Evolutionary conservation across 2,113 vertebrate genomes (phyloP), one percentile per base, ranked within the genome.

Genomic region (Amblyornis subalaris): DNA sequence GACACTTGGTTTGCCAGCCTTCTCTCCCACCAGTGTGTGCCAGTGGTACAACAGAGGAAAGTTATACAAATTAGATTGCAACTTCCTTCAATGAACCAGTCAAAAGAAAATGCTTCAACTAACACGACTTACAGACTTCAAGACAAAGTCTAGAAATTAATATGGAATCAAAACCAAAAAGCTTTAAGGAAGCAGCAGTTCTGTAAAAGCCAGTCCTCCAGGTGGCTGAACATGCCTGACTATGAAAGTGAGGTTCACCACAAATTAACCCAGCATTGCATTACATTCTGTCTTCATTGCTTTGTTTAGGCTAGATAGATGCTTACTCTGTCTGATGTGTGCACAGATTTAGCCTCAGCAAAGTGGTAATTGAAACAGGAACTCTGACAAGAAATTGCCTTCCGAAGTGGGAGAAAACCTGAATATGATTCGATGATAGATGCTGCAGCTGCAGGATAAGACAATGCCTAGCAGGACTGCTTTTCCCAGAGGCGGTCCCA

Each of bases 11-110:
- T 84, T 86, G 24, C 28, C 54, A 90, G 38, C 25, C 31, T 86
- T 77, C 10, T 9, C 15, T 28, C 6, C 9, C 2, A 16, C 1
- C 36, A 7, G n/a, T 3, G 2, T 58, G 23, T 55, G n/a, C 9
- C 54, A 65, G 28, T 26, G 23, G 26, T n/a, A 85, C 29, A 71
- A 73, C 80, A 65, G 24, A 3, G 5, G 13, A 51, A 67, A 82
- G 28, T 53, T 29, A 53, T 2, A 80, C 1, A 7, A 79, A 76
- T 73, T 21, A 65, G 6, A 71, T 23, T 70, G n/a, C 12, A 79
- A 38, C 25, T 88, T 93, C 36, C 26, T 72, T 38, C 1, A 2
- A 22, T 5, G 16, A 72, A 24, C 48, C 3, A 61, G 13, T 8
- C 10, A 44, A 67, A 88, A 82, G 17, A 40, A 74, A 79, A 60